These are phyloP conservation scores for Lagodon rhomboides DNA, from an alignment of 2,797 vertebrate species.

Conservation along the genomic window DNA sequence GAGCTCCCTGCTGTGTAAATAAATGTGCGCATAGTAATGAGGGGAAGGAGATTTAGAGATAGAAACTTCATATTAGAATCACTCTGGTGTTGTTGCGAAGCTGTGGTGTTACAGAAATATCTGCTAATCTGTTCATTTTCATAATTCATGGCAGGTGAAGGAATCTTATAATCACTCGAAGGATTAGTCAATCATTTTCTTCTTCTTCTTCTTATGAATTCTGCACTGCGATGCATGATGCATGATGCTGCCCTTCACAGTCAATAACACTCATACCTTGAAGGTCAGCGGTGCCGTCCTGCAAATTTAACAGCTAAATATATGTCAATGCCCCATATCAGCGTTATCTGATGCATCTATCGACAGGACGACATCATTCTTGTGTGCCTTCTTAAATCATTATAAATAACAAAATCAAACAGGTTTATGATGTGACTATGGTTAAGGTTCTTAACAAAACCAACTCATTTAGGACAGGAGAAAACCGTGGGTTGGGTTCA, in stretches of 20 bases:
- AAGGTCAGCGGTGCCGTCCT: background rate
- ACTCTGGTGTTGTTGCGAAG: background rate
- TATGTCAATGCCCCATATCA: background rate
- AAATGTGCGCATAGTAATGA: slow-evolving; percentile 54
- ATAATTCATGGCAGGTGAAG: background rate
- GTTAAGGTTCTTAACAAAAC: background rate
- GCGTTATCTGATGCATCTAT: background rate
- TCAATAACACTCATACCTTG: background rate
- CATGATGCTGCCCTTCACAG: background rate
- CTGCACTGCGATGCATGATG: background rate
- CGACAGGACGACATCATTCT: background rate
- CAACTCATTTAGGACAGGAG: background rate
- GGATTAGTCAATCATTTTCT: slow-evolving; percentile 15
- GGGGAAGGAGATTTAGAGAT: slow-evolving; percentile 15
- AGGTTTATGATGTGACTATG: background rate
- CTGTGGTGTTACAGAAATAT: slow-evolving; percentile 11
- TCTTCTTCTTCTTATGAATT: slow-evolving; percentile 4
- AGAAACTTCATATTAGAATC: background rate
- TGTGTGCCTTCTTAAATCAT: background rate
- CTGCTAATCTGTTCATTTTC: slow-evolving; percentile 1
- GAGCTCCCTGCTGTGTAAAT: slow-evolving; percentile 37
- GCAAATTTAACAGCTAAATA: background rate
- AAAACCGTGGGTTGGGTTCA: background rate
- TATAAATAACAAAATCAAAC: background rate
- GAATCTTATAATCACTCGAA: background rate